phyloP scores from a whole-genome alignment of 2,113 vertebrate species.

The Thermophis baileyi region DNA sequence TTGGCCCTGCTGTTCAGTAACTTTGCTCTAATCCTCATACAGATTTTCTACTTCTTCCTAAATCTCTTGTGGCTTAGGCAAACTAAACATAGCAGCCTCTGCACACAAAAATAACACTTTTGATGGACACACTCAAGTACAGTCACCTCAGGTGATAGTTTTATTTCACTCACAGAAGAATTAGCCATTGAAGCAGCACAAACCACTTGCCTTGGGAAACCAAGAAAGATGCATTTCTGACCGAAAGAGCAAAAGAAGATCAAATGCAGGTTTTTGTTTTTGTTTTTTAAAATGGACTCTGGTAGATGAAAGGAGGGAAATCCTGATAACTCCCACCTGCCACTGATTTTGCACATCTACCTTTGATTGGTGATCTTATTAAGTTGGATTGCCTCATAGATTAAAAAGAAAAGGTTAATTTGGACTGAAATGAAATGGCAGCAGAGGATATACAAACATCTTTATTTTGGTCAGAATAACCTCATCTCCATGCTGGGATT shows the following conservation, averaged over 20 bases:
- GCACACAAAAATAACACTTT: conserved; percentile 14
- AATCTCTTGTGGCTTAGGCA: background rate
- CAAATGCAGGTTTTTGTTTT: background rate
- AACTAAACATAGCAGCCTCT: background rate
- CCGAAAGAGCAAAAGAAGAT: background rate
- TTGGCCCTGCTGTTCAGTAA: conserved; percentile 12
- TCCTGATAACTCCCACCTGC: background rate
- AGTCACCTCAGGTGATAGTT: conserved; percentile 21
- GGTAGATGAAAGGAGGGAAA: background rate
- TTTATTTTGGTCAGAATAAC: background rate
- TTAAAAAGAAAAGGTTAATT: background rate
- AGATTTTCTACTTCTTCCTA: conserved; percentile 22
- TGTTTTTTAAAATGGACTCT: background rate
- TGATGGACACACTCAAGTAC: conserved; percentile 14
- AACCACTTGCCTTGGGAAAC: conserved; percentile 11
- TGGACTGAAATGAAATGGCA: background rate
- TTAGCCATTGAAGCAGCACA: background rate
- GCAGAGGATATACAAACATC: background rate
- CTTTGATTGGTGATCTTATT: background rate
- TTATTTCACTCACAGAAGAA: conserved; percentile 15
- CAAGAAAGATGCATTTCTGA: background rate
- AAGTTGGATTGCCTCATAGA: background rate
- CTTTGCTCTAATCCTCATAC: background rate
- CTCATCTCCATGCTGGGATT: background rate
- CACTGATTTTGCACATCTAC: background rate